Evolutionary conservation across 2,113 vertebrate genomes (phyloP).

Genomic region (Ptyas mucosa): DNA sequence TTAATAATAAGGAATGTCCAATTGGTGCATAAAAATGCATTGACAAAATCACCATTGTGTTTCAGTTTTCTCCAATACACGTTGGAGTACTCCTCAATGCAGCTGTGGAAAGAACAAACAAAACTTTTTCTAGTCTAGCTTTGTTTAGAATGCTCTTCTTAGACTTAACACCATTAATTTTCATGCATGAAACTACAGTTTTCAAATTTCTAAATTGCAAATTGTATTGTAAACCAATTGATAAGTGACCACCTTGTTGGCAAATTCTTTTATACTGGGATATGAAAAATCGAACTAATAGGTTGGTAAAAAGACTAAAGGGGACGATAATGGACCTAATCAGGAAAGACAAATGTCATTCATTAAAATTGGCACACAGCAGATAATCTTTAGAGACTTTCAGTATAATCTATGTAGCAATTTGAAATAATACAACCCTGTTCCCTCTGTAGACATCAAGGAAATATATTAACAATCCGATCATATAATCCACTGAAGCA

Average conservation of each 20-base stretch:
- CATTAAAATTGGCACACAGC: conserved; percentile 72
- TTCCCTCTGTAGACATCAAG: conserved; percentile 56
- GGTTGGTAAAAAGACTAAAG: conserved; percentile 70
- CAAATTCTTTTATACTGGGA: conserved; percentile 71
- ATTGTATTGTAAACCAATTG: conserved; percentile 63
- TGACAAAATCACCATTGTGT: neutral
- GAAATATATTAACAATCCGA: conserved; percentile 42
- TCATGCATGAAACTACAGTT: conserved; percentile 44
- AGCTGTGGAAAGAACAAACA: neutral
- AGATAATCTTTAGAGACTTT: conserved; percentile 70
- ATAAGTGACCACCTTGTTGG: conserved; percentile 60
- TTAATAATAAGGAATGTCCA: neutral
- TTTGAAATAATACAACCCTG: conserved; percentile 54
- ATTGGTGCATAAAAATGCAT: neutral
- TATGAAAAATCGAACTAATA: conserved; percentile 73
- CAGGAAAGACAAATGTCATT: conserved; percentile 79
- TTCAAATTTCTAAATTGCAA: conserved; percentile 63
- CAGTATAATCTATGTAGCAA: conserved; percentile 58
- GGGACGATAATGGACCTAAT: conserved; percentile 74
- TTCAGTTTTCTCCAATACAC: neutral
- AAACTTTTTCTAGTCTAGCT: neutral
- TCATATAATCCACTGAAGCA: neutral
- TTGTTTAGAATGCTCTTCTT: neutral
- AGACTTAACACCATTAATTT: conserved; percentile 23
- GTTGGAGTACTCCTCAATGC: neutral